These are phyloP conservation scores for Jacana jacana DNA, from an alignment of 2,113 vertebrate species.

Conservation along the genomic window DNA sequence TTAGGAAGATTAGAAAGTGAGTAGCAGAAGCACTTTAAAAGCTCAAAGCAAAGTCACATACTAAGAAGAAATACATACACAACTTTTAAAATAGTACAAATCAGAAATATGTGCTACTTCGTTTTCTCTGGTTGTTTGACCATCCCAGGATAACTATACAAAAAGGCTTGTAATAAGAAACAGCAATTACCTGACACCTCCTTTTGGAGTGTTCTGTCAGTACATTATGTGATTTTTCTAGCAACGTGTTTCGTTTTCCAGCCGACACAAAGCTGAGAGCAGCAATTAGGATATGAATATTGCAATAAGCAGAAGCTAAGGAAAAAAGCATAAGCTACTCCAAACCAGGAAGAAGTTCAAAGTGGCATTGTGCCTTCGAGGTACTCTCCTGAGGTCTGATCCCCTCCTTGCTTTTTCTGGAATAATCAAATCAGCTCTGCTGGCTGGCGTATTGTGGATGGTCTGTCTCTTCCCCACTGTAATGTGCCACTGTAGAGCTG, in stretches of 20 bases:
- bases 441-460: not conserved
- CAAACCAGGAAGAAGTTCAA: not conserved
- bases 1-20: not conserved
- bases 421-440: not conserved
- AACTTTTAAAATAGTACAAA: conserved; percentile 4
- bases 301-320: not conserved
- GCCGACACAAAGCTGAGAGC: conserved; percentile 20
- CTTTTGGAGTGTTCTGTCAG: not conserved
- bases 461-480: not conserved
- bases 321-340: not conserved
- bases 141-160: not conserved
- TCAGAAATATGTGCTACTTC: not conserved
- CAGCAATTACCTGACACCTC: not conserved
- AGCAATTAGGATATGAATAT: conserved; percentile 19
- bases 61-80: conserved; percentile 4
- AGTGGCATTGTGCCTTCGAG: not conserved
- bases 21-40: not conserved
- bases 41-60: not conserved
- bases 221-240: not conserved
- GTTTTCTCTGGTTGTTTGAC: not conserved
- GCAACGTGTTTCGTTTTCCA: not conserved
- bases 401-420: not conserved
- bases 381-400: not conserved
- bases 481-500: not conserved
- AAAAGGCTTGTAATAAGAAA: conserved; percentile 15